Evolutionary conservation across 53 echinoderm and acorn worm genomes (phyloP), one percentile per base, ranked within the genome.

Genomic region (Actinopyga echinites): DNA sequence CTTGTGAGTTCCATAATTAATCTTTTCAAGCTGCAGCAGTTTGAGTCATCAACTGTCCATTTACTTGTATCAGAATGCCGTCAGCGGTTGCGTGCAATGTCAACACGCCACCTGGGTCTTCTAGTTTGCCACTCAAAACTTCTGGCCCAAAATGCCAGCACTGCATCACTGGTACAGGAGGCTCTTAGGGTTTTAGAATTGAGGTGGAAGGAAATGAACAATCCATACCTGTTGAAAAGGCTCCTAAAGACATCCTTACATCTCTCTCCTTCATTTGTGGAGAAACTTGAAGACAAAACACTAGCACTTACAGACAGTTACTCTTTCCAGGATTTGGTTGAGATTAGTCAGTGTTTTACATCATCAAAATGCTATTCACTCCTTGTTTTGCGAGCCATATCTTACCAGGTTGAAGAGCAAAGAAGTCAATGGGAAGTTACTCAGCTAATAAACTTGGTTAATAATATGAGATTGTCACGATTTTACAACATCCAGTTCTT

Each of bases 271-370:
- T 74, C 77, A 22, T 87, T 90, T 31, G 37, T 79, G 10, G 91
- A 90, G 62, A 83, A 83, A 40, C 58, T 90, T 7, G 91, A 90
- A 63, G 91, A 90, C 68, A 90, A 87, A 59, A 68, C 84, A 38
- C 37, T 90, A 6, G 59, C 78, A 28, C 35, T 90, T 56, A 60
- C 83, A 9, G 79, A 85, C 32, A 62, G 87, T 40, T 87, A 66
- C 49, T 82, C 65, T 28, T 83, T 79, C 23, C 83, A 42, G 59
- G 91, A 90, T 6, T 8, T 86, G 20, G 63, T 74, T 12, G 83
- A 23, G 0, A 74, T 90, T 30, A 53, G 69, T 31, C 75, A 75
- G 68, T 66, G 61, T 31, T 74, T 90, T 19, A 79, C 79, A 23
- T 79, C 30, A 12, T 56, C 65, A 3, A 67, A 56, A 1, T 74